These are phyloP conservation scores for Dermochelys coriacea DNA, from an alignment of 2,797 vertebrate genomes.

Conservation along the genomic window DNA sequence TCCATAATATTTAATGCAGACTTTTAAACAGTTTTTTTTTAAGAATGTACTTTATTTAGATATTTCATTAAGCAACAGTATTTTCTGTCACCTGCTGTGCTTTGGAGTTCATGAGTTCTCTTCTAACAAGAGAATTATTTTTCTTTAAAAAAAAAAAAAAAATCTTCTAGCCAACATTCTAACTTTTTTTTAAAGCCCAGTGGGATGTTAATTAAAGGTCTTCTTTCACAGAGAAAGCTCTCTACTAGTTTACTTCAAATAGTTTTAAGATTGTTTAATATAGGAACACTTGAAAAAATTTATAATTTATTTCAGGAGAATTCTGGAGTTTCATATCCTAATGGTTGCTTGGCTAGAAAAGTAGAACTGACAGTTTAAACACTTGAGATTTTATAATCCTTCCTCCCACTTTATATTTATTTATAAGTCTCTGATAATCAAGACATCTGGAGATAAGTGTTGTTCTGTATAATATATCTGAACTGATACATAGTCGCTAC, in stretches of 20 bases:
- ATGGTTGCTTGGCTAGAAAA: background rate
- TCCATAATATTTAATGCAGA: background rate
- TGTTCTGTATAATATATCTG: background rate
- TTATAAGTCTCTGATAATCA: background rate
- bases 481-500: background rate
- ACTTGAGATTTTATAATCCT: background rate
- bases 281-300: background rate
- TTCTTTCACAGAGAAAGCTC: background rate
- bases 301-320: background rate
- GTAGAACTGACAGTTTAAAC: background rate
- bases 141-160: background rate
- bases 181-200: too few species aligned
- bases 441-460: background rate
- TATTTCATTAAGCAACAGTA: background rate
- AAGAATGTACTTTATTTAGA: background rate
- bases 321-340: background rate
- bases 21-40: background rate
- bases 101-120: background rate
- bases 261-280: background rate
- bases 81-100: background rate
- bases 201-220: background rate
- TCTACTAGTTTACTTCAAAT: background rate
- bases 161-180: background rate
- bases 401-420: background rate
- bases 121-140: background rate